A percentile compares a stretch with the other conserved stretches of the same genome.
These are phyloP conservation scores for Adelosebastes latens DNA, from an alignment of 2,797 vertebrate genomes.

Conservation along the genomic window DNA sequence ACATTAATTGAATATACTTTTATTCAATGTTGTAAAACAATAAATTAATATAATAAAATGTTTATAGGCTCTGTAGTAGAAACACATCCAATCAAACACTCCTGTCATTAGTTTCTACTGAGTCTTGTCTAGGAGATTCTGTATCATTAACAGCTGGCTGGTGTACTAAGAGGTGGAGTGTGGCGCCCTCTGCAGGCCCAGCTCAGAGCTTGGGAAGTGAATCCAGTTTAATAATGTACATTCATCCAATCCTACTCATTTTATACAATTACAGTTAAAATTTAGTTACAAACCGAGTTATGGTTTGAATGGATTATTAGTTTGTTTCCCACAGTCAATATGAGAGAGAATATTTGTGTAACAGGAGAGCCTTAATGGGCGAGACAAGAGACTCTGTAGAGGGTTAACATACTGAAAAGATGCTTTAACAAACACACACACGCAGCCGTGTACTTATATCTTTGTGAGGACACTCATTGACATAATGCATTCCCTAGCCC, in stretches of 20 bases:
- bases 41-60: too few species aligned
- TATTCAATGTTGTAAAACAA: not conserved
- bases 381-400: too few species aligned
- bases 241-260: not conserved
- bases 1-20: not conserved
- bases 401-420: not conserved
- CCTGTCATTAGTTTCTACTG: not conserved
- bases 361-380: not conserved
- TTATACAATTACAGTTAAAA: not conserved
- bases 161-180: not conserved
- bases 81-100: not conserved
- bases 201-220: not conserved
- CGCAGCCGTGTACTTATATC: too few species aligned
- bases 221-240: not conserved
- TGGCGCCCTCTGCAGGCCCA: slow-evolving; percentile 40
- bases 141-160: not conserved
- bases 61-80: too few species aligned
- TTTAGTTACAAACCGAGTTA: not conserved
- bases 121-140: not conserved
- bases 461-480: too few species aligned
- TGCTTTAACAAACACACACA: too few species aligned
- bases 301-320: not conserved
- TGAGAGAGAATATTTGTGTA: not conserved
- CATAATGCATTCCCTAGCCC: too few species aligned
- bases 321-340: not conserved